Evolutionary conservation across 2,113 vertebrate species (phyloP).

Genomic region (Hipposideros armiger): DNA sequence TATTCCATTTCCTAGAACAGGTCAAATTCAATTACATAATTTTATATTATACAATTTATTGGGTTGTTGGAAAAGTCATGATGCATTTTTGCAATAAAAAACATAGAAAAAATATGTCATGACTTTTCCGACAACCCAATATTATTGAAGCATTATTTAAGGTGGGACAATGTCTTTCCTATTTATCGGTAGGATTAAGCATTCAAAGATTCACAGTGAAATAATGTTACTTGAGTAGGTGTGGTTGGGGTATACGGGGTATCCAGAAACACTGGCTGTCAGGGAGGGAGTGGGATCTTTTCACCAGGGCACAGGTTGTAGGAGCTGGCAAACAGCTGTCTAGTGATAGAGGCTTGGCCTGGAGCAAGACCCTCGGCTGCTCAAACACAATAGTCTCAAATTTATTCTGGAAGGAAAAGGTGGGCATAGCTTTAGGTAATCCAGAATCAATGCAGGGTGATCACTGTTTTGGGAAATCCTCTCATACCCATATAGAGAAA

Average conservation of each 20-base stretch:
- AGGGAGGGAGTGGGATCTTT: neutral
- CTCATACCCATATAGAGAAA: neutral
- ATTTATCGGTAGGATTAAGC: neutral
- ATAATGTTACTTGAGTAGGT: neutral
- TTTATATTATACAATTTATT: neutral
- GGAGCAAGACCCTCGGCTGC: neutral
- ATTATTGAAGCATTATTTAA: neutral
- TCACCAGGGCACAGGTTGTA: neutral
- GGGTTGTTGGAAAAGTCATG: no score
- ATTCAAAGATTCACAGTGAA: neutral
- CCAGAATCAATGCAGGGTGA: neutral
- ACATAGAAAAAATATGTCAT: no score
- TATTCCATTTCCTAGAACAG: slow-evolving; percentile 60
- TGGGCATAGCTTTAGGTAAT: neutral
- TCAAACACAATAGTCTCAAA: neutral
- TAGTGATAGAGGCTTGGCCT: neutral
- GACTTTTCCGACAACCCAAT: no score
- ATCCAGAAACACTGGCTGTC: neutral
- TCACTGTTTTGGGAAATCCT: neutral
- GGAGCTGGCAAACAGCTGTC: neutral
- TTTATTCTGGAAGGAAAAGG: neutral
- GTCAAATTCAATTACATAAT: slow-evolving; percentile 10
- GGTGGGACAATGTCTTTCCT: neutral
- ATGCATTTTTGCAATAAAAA: no score
- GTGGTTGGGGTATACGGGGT: neutral